Base-by-base conservation (phyloP, 2,113 vertebrate species). In the Maccullochella peelii region DNA sequence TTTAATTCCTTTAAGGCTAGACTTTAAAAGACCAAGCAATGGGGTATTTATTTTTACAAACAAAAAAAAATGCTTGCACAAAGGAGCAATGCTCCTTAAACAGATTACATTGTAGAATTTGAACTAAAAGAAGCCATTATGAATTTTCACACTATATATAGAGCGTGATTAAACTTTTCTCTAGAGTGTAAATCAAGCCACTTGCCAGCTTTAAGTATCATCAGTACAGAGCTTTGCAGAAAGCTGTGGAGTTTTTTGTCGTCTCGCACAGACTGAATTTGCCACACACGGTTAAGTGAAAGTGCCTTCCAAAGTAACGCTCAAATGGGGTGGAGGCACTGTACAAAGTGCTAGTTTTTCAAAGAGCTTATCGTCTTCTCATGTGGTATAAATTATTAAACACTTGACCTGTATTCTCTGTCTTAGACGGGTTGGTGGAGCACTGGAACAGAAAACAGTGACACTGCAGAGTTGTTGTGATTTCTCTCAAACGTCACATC, bases 331-430 rank as follows among this genome's bases (percentile, higher is more conserved):
- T 36, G 2, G 10, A 65, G 2, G 49, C 14, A 61, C 42, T 47
- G 62, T 57, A 58, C 40, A 79, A 80, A 82, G 16, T 67, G 61
- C 61, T 27, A 12, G 6, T 77, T 61, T 68, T 54, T 78, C 65
- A 69, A 40, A 66, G 30, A 79, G 77, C 59, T 73, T 72, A 66
- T 74, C 87, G 89, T 89, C 89, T 54, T 90, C 85, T 90, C 85
- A 78, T 83, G 83, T 67, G 85, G 83, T 79, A 80, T 91, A 54
- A 89, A 92, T 89, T 9, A 79, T 93, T 91, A 78, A 91, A 90
- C 8, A 61, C 12, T 23, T 91, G 91, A 83, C 89, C 93, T 78
- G 93, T 82, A 90, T 91, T 92, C 50, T 69, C 42, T 44, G 73
- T 84, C 77, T 90, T 55, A 14, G 40, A 73, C 40, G 38, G 75